Evolutionary conservation across 2,888 invertebrate species (phyloP).

Genomic region (Hedychridium roseum): DNA sequence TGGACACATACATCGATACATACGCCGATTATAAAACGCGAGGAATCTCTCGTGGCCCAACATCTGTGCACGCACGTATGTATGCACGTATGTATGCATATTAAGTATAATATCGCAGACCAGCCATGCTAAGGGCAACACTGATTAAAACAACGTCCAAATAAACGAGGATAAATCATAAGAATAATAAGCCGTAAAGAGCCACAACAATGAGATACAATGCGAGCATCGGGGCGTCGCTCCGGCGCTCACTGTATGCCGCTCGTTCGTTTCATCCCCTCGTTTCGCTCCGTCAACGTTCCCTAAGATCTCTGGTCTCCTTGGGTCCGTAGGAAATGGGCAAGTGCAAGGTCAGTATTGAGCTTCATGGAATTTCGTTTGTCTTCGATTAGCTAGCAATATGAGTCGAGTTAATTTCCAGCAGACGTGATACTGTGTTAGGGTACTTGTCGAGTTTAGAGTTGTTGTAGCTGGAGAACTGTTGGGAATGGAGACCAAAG

Average conservation of each 20-base stretch:
- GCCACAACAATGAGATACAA: slow-evolving; percentile 65
- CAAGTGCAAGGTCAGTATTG: too few species aligned
- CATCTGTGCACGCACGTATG: slow-evolving; percentile 21
- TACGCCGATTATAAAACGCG: too few species aligned
- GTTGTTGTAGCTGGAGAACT: too few species aligned
- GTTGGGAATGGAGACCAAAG: too few species aligned
- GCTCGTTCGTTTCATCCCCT: slow-evolving; percentile 42
- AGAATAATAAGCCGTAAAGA: slow-evolving; percentile 63
- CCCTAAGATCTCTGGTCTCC: slow-evolving; percentile 14
- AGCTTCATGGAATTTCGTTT: too few species aligned
- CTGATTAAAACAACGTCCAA: slow-evolving; percentile 51
- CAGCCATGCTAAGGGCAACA: slow-evolving; percentile 64
- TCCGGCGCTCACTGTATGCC: slow-evolving; percentile 52
- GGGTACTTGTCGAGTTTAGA: too few species aligned
- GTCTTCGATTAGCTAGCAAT: neutral
- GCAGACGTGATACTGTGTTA: too few species aligned
- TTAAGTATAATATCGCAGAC: slow-evolving; percentile 53
- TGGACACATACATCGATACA: slow-evolving; percentile 24
- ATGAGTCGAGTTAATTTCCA: too few species aligned
- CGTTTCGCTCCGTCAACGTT: slow-evolving; percentile 2
- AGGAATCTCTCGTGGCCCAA: too few species aligned
- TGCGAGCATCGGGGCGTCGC: slow-evolving; percentile 60
- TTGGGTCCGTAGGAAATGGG: neutral
- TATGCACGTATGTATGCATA: slow-evolving; percentile 17
- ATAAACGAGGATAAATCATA: slow-evolving; percentile 48